Evolutionary conservation across 2,113 vertebrate species (phyloP).

Genomic region (Ictidomys tridecemlineatus): DNA sequence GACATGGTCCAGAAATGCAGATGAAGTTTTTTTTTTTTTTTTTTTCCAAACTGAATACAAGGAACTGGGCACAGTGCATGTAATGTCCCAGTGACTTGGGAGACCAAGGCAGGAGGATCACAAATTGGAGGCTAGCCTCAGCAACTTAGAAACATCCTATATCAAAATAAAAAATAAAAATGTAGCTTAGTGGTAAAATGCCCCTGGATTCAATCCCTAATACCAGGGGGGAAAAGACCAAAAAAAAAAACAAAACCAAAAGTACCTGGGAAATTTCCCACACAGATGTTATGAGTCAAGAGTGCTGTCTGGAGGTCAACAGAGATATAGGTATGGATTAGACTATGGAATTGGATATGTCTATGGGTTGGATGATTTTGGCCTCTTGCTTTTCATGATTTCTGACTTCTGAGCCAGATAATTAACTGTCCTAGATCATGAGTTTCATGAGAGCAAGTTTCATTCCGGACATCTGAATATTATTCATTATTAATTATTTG

Average conservation of each 20-base stretch:
- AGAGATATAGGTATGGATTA: rapidly evolving
- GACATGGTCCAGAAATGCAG: constrained; percentile 23
- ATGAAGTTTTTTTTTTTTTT: background rate
- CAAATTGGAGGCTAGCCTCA: too few species aligned
- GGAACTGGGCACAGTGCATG: too few species aligned
- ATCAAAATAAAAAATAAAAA: too few species aligned
- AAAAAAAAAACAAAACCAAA: too few species aligned
- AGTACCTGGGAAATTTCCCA: background rate
- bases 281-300: background rate
- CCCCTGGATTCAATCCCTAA: too few species aligned
- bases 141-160: too few species aligned
- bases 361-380: background rate
- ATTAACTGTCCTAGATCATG: background rate
- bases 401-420: background rate
- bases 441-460: background rate
- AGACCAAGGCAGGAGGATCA: too few species aligned
- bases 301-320: background rate
- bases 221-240: too few species aligned
- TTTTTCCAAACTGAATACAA: background rate
- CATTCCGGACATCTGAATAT: background rate
- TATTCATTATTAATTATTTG: background rate
- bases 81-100: too few species aligned
- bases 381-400: background rate
- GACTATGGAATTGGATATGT: too few species aligned
- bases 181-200: too few species aligned